These are phyloP conservation scores for sheep (Ovis aries) DNA, from an alignment of 2,113 vertebrate genomes.

Conservation along the genomic window DNA sequence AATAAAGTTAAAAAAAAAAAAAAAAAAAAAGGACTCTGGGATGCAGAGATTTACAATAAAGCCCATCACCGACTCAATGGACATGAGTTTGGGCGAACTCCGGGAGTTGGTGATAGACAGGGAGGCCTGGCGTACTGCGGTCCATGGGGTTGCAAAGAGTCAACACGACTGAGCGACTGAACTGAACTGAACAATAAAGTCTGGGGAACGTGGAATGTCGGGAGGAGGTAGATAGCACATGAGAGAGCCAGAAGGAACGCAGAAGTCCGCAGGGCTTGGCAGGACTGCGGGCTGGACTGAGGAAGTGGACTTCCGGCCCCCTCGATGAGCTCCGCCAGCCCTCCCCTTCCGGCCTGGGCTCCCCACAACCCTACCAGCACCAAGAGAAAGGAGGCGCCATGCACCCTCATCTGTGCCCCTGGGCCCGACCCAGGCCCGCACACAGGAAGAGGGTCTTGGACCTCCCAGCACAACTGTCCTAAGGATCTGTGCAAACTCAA, in stretches of 20 bases:
- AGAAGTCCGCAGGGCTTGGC: not conserved
- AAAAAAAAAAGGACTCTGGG: not conserved
- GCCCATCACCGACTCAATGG: not conserved
- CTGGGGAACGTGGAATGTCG: not conserved
- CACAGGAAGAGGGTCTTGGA: not conserved
- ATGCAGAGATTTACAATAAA: not conserved
- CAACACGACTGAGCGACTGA: not conserved
- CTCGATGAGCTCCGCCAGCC: not conserved
- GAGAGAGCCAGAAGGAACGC: not conserved
- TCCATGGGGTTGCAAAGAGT: not conserved
- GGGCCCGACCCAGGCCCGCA: not conserved
- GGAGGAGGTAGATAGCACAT: not conserved
- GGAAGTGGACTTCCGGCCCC: not conserved
- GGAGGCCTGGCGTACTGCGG: not conserved
- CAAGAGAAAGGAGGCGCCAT: accelerated
- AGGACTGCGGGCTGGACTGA: not conserved
- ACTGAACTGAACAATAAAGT: not conserved
- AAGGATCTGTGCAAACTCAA: not conserved
- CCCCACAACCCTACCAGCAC: accelerated
- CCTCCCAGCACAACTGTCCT: not conserved
- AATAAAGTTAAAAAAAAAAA: too few relatives aligned
- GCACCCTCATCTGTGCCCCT: too few relatives aligned
- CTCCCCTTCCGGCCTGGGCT: not conserved
- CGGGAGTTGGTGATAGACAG: not conserved
- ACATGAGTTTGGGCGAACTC: not conserved